These are phyloP conservation scores for Dendroctonus valens DNA, from an alignment of 1,140 invertebrate genomes.

Conservation along the genomic window DNA sequence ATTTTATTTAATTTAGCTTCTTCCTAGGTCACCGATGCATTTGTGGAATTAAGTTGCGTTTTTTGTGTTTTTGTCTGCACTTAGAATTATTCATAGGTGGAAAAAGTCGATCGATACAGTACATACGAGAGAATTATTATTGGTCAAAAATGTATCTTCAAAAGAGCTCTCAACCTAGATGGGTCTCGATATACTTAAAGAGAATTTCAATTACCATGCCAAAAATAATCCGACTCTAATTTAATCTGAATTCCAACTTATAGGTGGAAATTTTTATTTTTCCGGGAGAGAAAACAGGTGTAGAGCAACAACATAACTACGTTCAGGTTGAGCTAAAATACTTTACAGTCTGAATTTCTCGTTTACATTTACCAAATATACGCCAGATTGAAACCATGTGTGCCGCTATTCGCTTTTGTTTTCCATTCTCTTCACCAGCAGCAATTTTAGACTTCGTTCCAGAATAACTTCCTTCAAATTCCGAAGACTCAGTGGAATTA, in stretches of 20 bases:
- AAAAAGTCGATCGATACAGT: too few species aligned
- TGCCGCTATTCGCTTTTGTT: conserved; percentile 30
- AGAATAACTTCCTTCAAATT: conserved; percentile 1
- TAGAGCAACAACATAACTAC: conserved; percentile 38
- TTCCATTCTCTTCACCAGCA: conserved; percentile 2
- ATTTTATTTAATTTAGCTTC: too few species aligned
- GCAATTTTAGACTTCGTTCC: conserved; percentile 12
- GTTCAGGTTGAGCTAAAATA: conserved; percentile 41
- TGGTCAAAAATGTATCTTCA: too few species aligned
- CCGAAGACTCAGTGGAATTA: too few species aligned
- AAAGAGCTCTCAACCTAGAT: too few species aligned
- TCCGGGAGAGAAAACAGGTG: conserved; percentile 38
- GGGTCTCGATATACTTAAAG: too few species aligned
- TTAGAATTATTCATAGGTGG: too few species aligned
- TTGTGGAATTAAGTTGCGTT: too few species aligned
- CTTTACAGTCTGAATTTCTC: conserved; percentile 33
- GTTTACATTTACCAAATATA: conserved; percentile 33
- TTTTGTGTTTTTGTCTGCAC: too few species aligned
- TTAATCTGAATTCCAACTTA: not conserved
- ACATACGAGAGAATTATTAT: too few species aligned
- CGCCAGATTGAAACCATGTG: conserved; percentile 38
- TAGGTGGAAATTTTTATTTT: conserved; percentile 10
- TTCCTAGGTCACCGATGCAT: too few species aligned
- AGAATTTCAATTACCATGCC: too few species aligned
- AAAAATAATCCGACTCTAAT: not conserved